Evolutionary conservation across 2,888 invertebrate genomes (phyloP).

Genomic region (Oscheius onirici): DNA sequence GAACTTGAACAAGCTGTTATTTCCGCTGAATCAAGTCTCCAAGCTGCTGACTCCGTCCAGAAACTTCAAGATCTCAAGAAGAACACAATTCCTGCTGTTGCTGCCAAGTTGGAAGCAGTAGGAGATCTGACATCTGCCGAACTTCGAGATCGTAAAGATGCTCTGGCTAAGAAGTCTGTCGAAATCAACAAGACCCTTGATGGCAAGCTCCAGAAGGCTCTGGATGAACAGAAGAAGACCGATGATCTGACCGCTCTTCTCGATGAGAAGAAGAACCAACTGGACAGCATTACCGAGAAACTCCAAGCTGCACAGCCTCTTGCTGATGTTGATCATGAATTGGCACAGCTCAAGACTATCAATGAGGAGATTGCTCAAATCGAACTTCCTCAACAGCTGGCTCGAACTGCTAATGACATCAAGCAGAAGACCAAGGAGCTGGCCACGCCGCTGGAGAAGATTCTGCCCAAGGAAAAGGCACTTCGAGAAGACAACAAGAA

Average conservation of each 20-base stretch:
- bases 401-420: conserved; percentile 41
- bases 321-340: conserved; percentile 39
- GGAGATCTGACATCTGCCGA: conserved; percentile 36
- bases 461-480: too few relatives aligned
- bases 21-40: background rate
- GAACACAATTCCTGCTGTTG: conserved; percentile 10
- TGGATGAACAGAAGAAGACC: conserved; percentile 37
- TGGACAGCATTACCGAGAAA: conserved; percentile 30
- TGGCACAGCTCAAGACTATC: conserved; percentile 33
- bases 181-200: conserved; percentile 36
- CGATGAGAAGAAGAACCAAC: conserved; percentile 35
- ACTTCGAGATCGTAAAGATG: conserved; percentile 39
- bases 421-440: conserved; percentile 40
- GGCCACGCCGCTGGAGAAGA: conserved; percentile 28
- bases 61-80: conserved; percentile 11
- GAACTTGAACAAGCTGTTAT: conserved; percentile 2
- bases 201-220: conserved; percentile 35
- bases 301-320: conserved; percentile 37
- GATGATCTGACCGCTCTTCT: conserved; percentile 11
- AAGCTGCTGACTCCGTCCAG: background rate
- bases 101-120: conserved; percentile 33
- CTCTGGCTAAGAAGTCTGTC: conserved; percentile 30
- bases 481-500: too few relatives aligned
- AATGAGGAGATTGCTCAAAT: conserved; percentile 31
- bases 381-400: conserved; percentile 35